phyloP scores from a whole-genome alignment of 2,113 vertebrate species.

The Brachionichthys hirsutus region DNA sequence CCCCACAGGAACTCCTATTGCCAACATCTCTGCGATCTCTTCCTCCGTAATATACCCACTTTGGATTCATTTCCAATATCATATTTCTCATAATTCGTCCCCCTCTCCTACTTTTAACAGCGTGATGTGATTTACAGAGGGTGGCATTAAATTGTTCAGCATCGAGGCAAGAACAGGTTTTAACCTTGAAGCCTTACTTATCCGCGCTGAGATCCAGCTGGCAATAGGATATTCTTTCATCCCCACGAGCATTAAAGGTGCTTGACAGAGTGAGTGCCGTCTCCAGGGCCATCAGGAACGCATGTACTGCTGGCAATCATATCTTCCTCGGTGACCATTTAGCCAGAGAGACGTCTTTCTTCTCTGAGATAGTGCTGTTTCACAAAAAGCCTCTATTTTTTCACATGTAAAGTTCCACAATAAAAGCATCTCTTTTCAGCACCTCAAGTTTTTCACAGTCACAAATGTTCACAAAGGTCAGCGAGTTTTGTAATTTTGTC shows the following conservation, averaged over 20 bases:
- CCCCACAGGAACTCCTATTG: conserved; percentile 3
- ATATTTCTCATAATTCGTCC: conserved; percentile 35
- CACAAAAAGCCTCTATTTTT: too few relatives aligned
- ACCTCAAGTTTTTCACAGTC: too few relatives aligned
- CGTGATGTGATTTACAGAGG: conserved; percentile 39
- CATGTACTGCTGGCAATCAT: conserved; percentile 9
- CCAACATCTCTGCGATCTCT: conserved; percentile 33
- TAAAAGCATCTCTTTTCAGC: too few relatives aligned
- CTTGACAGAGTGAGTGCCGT: neutral
- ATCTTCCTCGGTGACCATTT: conserved; percentile 7
- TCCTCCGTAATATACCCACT: conserved; percentile 5
- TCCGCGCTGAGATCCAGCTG: conserved; percentile 44
- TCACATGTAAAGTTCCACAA: too few relatives aligned
- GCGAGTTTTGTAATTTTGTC: too few relatives aligned
- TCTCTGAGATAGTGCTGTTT: too few relatives aligned
- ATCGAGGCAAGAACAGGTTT: conserved; percentile 41
- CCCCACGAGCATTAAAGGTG: conserved; percentile 31
- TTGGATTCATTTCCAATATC: conserved; percentile 31
- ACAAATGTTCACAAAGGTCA: too few relatives aligned
- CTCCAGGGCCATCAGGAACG: conserved; percentile 23
- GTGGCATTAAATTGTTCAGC: conserved; percentile 34
- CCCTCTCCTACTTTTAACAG: conserved; percentile 8
- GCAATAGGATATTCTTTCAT: conserved; percentile 45
- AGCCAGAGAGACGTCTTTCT: neutral
- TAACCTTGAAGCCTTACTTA: conserved; percentile 46